These are phyloP conservation scores for Sus scrofa DNA, from an alignment of 2,113 vertebrate genomes.

Conservation along the genomic window DNA sequence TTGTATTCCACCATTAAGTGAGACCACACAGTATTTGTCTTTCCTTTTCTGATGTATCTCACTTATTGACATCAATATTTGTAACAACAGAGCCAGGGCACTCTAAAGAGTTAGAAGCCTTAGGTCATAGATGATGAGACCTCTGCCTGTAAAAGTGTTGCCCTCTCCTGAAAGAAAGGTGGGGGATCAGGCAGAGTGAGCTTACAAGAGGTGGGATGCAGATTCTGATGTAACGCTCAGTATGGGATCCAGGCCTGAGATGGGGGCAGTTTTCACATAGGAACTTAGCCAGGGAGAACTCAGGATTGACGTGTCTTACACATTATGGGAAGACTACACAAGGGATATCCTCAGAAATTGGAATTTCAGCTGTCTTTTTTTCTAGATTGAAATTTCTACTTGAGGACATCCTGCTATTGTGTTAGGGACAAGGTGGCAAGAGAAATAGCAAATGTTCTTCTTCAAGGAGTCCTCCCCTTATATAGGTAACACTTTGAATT, in stretches of 20 bases:
- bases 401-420: background rate
- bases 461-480: background rate
- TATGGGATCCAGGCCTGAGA: background rate
- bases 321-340: background rate
- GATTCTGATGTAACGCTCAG: background rate
- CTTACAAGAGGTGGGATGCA: background rate
- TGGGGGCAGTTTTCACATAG: rapidly evolving
- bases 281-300: background rate
- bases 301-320: background rate
- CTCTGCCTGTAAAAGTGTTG: background rate
- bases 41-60: background rate
- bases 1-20: background rate
- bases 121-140: background rate
- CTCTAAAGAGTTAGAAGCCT: background rate
- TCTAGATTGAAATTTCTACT: background rate
- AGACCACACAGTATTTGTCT: background rate
- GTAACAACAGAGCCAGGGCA: background rate
- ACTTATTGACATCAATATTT: background rate
- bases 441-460: background rate
- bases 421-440: background rate
- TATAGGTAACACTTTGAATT: background rate
- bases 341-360: background rate
- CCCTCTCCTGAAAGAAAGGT: background rate
- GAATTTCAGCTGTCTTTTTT: background rate
- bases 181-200: background rate